These are phyloP conservation scores for Microvelia longipes DNA, from an alignment of 1,140 invertebrate genomes.

Conservation along the genomic window DNA sequence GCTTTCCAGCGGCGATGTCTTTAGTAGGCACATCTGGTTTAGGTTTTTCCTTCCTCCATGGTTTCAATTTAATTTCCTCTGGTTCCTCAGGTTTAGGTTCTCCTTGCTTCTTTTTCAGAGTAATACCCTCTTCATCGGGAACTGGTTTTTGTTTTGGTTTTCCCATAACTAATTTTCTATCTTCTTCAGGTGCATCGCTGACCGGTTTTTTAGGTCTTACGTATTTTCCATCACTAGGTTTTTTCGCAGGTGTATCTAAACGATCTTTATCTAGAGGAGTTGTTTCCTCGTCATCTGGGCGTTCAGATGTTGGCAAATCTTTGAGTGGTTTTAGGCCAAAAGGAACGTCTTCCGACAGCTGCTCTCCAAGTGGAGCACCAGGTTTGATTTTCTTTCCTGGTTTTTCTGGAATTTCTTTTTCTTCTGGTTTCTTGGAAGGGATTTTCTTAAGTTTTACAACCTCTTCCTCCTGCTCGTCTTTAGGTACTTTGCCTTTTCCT, in stretches of 20 bases:
- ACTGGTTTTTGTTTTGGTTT: constrained; percentile 28
- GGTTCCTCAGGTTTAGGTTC: constrained; percentile 23
- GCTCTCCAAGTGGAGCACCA: constrained; percentile 6
- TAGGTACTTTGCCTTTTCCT: constrained; percentile 23
- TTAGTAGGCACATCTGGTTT: constrained; percentile 16
- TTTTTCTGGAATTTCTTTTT: constrained; percentile 17
- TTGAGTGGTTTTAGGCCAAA: constrained; percentile 20
- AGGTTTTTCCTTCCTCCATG: constrained; percentile 19
- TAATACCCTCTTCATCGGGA: constrained; percentile 28
- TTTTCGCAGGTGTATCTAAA: neutral
- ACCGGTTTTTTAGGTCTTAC: constrained; percentile 17
- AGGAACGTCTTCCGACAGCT: constrained; percentile 18
- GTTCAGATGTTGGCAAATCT: constrained; percentile 20
- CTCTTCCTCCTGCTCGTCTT: constrained; percentile 19
- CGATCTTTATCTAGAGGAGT: neutral
- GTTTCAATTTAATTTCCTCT: constrained; percentile 23
- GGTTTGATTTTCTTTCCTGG: constrained; percentile 15
- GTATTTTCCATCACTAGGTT: neutral
- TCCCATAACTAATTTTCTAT: constrained; percentile 29
- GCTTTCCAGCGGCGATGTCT: constrained; percentile 10
- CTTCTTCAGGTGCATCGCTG: constrained; percentile 25
- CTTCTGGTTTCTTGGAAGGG: constrained; percentile 14
- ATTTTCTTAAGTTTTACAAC: constrained; percentile 16
- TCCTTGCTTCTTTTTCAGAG: constrained; percentile 32
- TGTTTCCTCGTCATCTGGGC: constrained; percentile 17